Base-by-base conservation (phyloP, 2,797 vertebrate genomes). In the Sardinella longiceps region DNA sequence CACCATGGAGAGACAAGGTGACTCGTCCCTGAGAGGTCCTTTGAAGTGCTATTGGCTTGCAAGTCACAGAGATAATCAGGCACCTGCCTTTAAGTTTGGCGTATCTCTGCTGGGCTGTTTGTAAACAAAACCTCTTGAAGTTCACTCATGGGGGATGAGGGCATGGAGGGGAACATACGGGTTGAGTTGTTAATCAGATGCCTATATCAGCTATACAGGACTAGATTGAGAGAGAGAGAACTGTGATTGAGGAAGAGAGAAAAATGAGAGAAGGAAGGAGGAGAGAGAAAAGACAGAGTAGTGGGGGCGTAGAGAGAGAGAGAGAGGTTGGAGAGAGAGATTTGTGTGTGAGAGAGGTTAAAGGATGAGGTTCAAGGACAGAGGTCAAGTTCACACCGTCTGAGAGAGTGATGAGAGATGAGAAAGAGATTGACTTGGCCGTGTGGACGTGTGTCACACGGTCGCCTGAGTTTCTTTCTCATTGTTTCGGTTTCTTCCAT, bases 41-140 rank as follows among this genome's bases (percentile, higher is more conserved):
- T 89, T 91, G 88, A 91, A 91, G 89, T 85, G 39, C 70, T 84
- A 81, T 88, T 81, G 83, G 63, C 85, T 81, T 89, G 56, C 85
- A 84, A 91, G 88, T 88, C 87, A 88, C 85, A 82, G 39, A 91
- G 88, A 90, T 88, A 89, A 89, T 85, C 85, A 83, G 82, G 70
- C 85, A 86, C 81, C 82, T 88, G 77, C 86, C 80, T 87, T 88
- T 81, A 88, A 87, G 84, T 56, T 33, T 80, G 82, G 50, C 60
- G 53, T 89, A 88, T 88, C 89, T 89, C 63, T 81, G 81, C 66
- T 53, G 28, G 30, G 81, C 82, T 89, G 85, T 88, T 90, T 90
- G 82, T 89, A 90, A 89, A 90, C 86, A 91, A 83, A 83, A 80
- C 20, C 25, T 70, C 74, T 87, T 90, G 87, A 91, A 87, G 88